Base-by-base conservation (phyloP, 2,797 vertebrate genomes). In the Pempheris klunzingeri region DNA sequence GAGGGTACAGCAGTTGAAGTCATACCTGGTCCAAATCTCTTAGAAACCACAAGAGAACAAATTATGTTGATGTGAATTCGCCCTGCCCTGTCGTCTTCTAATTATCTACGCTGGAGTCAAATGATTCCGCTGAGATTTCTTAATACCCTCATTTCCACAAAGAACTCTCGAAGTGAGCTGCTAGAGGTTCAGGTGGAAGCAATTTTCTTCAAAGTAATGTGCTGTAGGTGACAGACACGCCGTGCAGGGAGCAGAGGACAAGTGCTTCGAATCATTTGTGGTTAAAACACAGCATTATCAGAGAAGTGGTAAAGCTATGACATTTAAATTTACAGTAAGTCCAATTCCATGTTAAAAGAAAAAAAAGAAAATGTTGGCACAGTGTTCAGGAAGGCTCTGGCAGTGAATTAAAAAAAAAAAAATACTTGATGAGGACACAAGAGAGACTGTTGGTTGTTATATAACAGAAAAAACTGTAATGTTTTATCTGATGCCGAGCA, bases 141-240 rank as follows among this genome's bases (percentile, higher is more conserved):
- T 62, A 57, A 74, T 59, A 41, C 22, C 59, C 53, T 39, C 0
- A 67, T 78, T 71, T 52, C 26, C 52, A 36, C 52, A 22, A 43
- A 69, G 36, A 39, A 7, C 7, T 20, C 26, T 26, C 47, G 8
- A 41, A 34, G 18, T 12, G 30, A 47, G 4, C 67, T 46, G 58
- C 67, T 32, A 49, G 80, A 72, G 59, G 17, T 59, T 74, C 74
- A 71, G 44, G 54, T 85, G 78, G 65, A 76, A 86, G 26, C 49
- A 22, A 74, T 88, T 80, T 77, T 20, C 50, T 39, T 58, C 26
- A 79, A 55, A 52, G 38, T 10, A 44, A 41, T 2, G 4, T 28
- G 9, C 54, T 71, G 58, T 26, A n/a, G 17, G n/a, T 67, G 69
- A 66, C 2, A 14, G 24, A 70, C 20, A 39, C 13, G 8, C 36